Evolutionary conservation across 2,113 vertebrate genomes (phyloP).

Genomic region (Calidris pygmaea): DNA sequence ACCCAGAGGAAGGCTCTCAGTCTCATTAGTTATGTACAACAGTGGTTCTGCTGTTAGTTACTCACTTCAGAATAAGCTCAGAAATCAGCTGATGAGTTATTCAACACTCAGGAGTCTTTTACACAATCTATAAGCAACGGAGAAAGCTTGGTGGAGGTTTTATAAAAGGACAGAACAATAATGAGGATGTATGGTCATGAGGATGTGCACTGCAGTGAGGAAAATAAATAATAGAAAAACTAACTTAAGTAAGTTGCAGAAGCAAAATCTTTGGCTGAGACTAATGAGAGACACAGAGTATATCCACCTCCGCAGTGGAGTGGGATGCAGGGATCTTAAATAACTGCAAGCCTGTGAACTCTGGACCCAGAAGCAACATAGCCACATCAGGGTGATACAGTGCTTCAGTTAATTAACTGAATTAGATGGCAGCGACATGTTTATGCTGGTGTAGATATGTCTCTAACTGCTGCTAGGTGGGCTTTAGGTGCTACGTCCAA

Average conservation of each 20-base stretch:
- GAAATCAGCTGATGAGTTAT: neutral
- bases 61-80: neutral
- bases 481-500: neutral
- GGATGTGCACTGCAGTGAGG: neutral
- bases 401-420: slow-evolving; percentile 13
- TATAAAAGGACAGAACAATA: neutral
- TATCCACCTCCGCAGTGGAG: neutral
- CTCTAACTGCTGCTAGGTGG: neutral
- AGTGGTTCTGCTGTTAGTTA: neutral
- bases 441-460: neutral
- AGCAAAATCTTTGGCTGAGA: neutral
- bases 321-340: neutral
- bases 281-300: neutral
- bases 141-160: neutral
- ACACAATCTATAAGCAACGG: neutral
- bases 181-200: neutral
- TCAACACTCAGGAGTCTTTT: slow-evolving; percentile 9
- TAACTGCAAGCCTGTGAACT: neutral
- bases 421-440: neutral
- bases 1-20: neutral
- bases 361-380: neutral
- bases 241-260: neutral
- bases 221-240: slow-evolving; percentile 30
- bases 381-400: neutral
- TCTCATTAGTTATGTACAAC: neutral